Conservation (phyloP, 1,140 invertebrate genomes). For the Drosophila mayri region DNA sequence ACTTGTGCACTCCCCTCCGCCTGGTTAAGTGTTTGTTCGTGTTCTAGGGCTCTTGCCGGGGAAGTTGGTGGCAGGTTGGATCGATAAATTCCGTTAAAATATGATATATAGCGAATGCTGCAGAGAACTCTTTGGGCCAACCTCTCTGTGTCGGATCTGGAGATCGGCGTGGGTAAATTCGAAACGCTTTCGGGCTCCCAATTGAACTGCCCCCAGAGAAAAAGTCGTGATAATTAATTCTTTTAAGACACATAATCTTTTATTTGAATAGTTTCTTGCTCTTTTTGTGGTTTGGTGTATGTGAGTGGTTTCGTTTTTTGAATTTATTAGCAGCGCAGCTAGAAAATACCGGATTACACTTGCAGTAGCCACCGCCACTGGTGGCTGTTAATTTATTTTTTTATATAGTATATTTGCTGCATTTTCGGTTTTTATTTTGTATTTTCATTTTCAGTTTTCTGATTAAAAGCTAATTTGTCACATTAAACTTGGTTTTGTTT, state of each 20-base stretch:
- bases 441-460: conserved; percentile 33
- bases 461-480: conserved; percentile 79
- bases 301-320: conserved; percentile 29
- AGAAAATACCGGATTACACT: conserved; percentile 61
- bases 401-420: conserved; percentile 19
- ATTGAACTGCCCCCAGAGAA: conserved; percentile 47
- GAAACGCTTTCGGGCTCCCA: conserved; percentile 40
- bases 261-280: conserved; percentile 76
- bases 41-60: conserved; percentile 62
- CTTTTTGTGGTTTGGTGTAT: conserved; percentile 53
- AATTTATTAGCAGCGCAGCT: conserved; percentile 56
- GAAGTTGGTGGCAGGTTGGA: conserved; percentile 45
- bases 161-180: conserved; percentile 52
- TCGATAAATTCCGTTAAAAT: conserved; percentile 27
- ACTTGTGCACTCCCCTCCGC: conserved; percentile 42
- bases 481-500: conserved; percentile 65
- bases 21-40: conserved; percentile 63
- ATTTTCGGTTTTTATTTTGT: conserved; percentile 10
- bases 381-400: conserved; percentile 43
- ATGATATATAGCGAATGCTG: background rate
- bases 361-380: conserved; percentile 45
- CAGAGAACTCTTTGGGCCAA: conserved; percentile 35
- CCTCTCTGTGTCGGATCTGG: conserved; percentile 22
- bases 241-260: conserved; percentile 83
- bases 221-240: conserved; percentile 67